Evolutionary conservation across 2,797 vertebrate species (phyloP).

Genomic region (Scleropages formosus): DNA sequence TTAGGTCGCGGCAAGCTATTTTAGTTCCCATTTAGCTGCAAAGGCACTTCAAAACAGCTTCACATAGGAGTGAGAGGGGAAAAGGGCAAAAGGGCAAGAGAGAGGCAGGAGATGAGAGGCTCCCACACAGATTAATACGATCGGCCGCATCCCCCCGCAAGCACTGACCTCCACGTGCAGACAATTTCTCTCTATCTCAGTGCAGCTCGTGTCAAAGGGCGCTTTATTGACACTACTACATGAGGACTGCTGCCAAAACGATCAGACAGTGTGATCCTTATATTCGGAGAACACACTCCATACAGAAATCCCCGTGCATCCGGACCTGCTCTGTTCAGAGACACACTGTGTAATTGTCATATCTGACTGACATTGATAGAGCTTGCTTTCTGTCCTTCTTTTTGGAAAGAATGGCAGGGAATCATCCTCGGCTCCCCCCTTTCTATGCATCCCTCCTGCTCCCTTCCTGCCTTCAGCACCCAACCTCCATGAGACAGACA

Average conservation of each 20-base stretch:
- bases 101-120: neutral
- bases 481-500: slow-evolving; percentile 61
- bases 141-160: neutral
- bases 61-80: neutral
- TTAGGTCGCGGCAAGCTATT: neutral
- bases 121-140: neutral
- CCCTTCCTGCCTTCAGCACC: slow-evolving; percentile 49
- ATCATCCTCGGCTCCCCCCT: neutral
- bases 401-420: neutral
- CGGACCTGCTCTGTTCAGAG: slow-evolving; percentile 16
- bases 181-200: slow-evolving; percentile 23
- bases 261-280: slow-evolving; percentile 29
- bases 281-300: slow-evolving; percentile 15
- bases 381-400: neutral
- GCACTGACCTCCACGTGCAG: slow-evolving; percentile 7
- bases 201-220: slow-evolving; percentile 32
- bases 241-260: slow-evolving; percentile 34
- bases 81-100: neutral
- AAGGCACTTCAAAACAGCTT: neutral
- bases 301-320: slow-evolving; percentile 26
- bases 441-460: slow-evolving; percentile 17
- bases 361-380: slow-evolving; percentile 30
- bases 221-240: slow-evolving; percentile 23
- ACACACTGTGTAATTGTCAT: slow-evolving; percentile 26
- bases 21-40: neutral